Conservation (phyloP, 2,888 invertebrate species). For the Gymnoscelis rufifasciata region DNA sequence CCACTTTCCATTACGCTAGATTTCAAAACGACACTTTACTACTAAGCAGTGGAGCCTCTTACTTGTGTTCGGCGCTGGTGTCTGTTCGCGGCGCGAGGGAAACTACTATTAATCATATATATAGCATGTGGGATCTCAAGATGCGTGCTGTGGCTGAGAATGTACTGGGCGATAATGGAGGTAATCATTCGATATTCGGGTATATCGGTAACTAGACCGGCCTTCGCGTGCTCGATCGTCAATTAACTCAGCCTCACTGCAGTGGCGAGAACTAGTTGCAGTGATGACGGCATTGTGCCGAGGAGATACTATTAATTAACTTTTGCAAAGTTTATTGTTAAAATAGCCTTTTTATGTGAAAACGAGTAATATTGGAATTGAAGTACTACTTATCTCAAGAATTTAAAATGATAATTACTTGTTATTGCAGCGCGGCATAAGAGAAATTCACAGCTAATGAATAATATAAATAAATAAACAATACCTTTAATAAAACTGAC, state of each 20-base stretch:
- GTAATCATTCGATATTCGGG: slow-evolving; percentile 15
- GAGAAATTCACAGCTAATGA: no score
- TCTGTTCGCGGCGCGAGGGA: slow-evolving; percentile 5
- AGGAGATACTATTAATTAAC: no score
- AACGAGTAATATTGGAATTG: no score
- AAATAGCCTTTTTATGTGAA: no score
- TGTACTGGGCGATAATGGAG: slow-evolving; percentile 14
- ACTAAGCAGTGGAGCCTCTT: no score
- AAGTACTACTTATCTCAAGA: no score
- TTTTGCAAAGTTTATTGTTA: no score
- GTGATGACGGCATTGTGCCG: slow-evolving; percentile 2
- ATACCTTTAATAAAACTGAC: no score
- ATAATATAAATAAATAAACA: no score
- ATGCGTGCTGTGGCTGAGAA: slow-evolving; percentile 21
- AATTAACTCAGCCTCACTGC: not conserved
- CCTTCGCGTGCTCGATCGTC: slow-evolving; percentile 22
- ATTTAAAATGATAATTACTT: no score
- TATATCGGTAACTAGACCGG: slow-evolving; percentile 7
- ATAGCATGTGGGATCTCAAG: slow-evolving; percentile 21
- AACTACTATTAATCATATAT: slow-evolving; percentile 10
- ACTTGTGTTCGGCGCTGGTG: no score
- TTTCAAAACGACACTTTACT: not conserved
- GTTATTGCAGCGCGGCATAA: no score
- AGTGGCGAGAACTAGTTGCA: slow-evolving; percentile 2
- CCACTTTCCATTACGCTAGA: not conserved